These are phyloP conservation scores for Mesodorylaimus sp. DNA, from an alignment of 2,888 invertebrate genomes.

Conservation along the genomic window DNA sequence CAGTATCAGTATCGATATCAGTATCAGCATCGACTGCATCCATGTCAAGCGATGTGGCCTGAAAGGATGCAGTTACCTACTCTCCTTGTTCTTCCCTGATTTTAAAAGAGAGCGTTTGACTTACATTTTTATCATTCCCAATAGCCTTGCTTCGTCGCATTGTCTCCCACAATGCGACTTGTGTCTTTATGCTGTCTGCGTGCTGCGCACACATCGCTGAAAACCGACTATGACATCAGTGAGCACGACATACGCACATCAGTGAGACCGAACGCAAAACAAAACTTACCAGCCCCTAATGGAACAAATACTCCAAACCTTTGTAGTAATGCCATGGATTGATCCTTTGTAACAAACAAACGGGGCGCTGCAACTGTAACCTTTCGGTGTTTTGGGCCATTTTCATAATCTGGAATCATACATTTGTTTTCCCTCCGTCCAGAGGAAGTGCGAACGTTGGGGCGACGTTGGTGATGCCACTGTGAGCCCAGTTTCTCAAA, in stretches of 20 bases:
- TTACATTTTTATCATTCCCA: too few species aligned
- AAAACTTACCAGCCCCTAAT: background rate
- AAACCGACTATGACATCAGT: too few species aligned
- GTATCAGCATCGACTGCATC: too few species aligned
- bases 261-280: background rate
- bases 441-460: background rate
- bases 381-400: background rate
- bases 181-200: background rate
- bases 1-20: background rate
- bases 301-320: background rate
- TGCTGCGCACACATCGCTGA: background rate
- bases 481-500: background rate
- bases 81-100: too few species aligned
- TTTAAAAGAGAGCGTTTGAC: too few species aligned
- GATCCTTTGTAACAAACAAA: background rate
- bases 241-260: background rate
- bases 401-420: background rate
- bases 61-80: too few species aligned
- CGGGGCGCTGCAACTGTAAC: background rate
- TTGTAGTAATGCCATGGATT: background rate
- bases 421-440: background rate
- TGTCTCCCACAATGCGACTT: background rate
- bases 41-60: too few species aligned
- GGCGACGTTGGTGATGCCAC: background rate
- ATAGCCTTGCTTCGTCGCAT: too few species aligned